Percentiles rank a stretch among this genome's conserved stretches.
Evolutionary conservation across 2,888 invertebrate genomes (phyloP).

Genomic region (Syrphus vitripennis): DNA sequence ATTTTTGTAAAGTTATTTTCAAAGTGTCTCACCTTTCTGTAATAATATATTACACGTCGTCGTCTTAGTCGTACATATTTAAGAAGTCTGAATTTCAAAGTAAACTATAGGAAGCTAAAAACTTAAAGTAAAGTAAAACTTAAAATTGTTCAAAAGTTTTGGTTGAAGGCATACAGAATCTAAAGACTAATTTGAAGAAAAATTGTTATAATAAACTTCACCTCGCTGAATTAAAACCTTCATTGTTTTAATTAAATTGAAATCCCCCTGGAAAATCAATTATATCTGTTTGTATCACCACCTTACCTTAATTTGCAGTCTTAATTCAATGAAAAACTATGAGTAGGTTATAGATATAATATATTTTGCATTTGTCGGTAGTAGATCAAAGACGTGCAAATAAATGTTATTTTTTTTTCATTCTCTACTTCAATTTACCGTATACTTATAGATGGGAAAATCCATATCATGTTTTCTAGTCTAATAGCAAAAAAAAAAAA

Average conservation of each 20-base stretch:
- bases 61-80: no score
- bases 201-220: not conserved
- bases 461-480: constrained; percentile 34
- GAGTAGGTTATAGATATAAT: not conserved
- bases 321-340: not conserved
- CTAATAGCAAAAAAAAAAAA: not conserved
- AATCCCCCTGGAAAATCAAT: not conserved
- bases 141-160: not conserved
- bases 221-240: not conserved
- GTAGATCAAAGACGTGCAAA: constrained; percentile 36
- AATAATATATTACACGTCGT: not conserved
- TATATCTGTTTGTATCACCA: not conserved
- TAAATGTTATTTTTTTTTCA: constrained; percentile 12
- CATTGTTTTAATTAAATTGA: not conserved
- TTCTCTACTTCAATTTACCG: not conserved
- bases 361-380: not conserved
- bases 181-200: no score
- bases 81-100: not conserved
- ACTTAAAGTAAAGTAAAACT: no score
- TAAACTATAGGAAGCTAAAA: not conserved
- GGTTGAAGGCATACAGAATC: not conserved
- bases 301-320: constrained; percentile 6
- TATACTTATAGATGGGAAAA: constrained; percentile 26
- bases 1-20: not conserved
- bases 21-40: not conserved